Base-by-base conservation (phyloP, 2,888 invertebrate genomes). In the Rhaphigaster nebulosa region DNA sequence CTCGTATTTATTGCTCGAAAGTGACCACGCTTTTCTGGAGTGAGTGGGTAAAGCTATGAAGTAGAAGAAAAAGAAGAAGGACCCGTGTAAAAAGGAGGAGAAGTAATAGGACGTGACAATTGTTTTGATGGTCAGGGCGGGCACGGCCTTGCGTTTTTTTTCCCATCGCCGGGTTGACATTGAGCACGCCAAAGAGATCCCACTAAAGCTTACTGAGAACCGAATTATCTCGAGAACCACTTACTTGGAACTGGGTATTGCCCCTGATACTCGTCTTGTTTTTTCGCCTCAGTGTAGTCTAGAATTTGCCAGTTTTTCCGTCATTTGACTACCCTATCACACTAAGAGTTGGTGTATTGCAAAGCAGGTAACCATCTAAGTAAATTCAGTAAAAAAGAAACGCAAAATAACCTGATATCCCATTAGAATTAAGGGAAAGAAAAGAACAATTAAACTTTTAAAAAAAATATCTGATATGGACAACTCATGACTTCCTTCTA, bases 71-170 rank as follows among this genome's bases (percentile, higher is more conserved):
- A 45, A 84, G 29, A 26, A 41, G 45, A 84, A 84, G 45, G 8
- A 84, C 26, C 3, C 5, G 10, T 23, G 26, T 23, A 84, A 45
- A 45, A 76, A 84, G n/a, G 45, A 41, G 26, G 1, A 23, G 84
- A 45, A 84, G 84, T 50, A 84, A 45, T 84, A 45, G n/a, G 84
- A 84, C 84, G 84, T 84, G 84, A 84, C n/a, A 50, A 84, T 84
- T 84, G 84, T 84, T 84, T 45, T 26, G 84, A 84, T 84, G 84
- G 45, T 45, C 38, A 10, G 76, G 5, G 29, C 34, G 3, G 29
- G 38, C 15, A 2, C 80, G 45, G 15, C 41, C 45, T 76, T 76
- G 76, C 41, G 41, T 45, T 84, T 45, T n/a, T 76, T 80, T 84
- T 84, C 84, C 84, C 84, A 41, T 84, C 84, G 38, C 23, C 10